phyloP scores from a whole-genome alignment of 2,113 vertebrate species.

The Ramphastos sulfuratus region DNA sequence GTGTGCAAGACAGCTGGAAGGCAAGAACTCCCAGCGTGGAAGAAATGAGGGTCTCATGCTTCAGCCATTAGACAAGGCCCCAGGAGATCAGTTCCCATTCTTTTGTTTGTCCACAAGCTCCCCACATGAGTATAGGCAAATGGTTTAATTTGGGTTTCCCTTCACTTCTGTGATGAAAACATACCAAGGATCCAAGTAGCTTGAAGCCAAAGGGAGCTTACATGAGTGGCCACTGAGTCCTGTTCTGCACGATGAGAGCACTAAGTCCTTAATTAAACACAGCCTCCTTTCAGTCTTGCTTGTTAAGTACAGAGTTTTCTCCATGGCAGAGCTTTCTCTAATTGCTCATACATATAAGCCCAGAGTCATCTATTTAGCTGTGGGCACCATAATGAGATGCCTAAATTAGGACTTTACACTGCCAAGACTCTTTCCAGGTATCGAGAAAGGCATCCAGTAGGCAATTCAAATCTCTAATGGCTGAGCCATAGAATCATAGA shows the following conservation, averaged over 20 bases:
- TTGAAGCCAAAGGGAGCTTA: background rate
- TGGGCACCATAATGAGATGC: background rate
- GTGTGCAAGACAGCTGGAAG: slow-evolving; percentile 2
- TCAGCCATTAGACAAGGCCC: background rate
- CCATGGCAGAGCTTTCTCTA: background rate
- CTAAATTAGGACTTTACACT: background rate
- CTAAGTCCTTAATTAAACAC: background rate
- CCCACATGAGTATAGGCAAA: background rate
- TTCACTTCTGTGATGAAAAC: background rate
- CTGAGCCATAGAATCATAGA: background rate
- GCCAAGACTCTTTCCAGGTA: background rate
- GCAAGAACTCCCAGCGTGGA: background rate
- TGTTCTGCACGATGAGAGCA: background rate
- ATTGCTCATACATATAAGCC: background rate
- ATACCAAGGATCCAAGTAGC: background rate
- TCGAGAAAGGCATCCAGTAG: background rate
- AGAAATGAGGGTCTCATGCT: background rate
- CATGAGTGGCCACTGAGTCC: background rate
- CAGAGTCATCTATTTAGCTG: background rate
- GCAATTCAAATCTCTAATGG: background rate
- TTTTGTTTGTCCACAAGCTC: background rate
- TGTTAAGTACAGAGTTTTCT: background rate
- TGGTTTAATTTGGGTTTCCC: background rate
- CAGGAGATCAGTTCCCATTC: background rate
- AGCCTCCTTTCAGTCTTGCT: background rate